Base-by-base conservation (phyloP, 1,140 invertebrate genomes). In the Drosophila tristis region DNA sequence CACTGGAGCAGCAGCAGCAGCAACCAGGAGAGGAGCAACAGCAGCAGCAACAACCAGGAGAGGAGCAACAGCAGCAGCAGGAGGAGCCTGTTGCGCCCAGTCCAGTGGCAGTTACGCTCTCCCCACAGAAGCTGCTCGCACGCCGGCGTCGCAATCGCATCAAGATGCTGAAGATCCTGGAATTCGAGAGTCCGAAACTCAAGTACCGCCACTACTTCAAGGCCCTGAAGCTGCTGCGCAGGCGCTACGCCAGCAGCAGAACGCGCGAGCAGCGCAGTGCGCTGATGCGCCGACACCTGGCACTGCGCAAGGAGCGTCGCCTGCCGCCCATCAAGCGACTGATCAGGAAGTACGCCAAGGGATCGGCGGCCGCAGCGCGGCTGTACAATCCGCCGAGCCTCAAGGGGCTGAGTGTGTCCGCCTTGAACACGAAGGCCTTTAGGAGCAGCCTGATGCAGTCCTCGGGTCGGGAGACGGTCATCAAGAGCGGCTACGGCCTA, bases 171-270 rank as follows among this genome's bases (percentile, higher is more conserved):
- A 76, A 90, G 43, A 86, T 90, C 8, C 65, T 90, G 5, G 76
- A 77, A 11, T 90, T 90, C 5, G 86, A 90, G 63, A 89, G 84
- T 53, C 84, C 84, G 2, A 85, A 74, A 42, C 60, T 77, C 16
- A 90, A 90, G 59, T 84, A 89, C 54, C 67, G 80, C 0, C 78
- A 77, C 43, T 90, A 89, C 26, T 90, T 90, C 25, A 81, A 68
- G 7, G 42, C 67, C 4, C 25, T 87, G 25, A 74, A 89, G 45
- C 50, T 71, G 2, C 25, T 90, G 7, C 61, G 76, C 0, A 63
- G 59, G 2, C 20, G 53, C 0, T 66, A 35, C 35, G 82, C 82
- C 5, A 48, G 39, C 13, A 50, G 58, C 13, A 39, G 62, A 5
- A 20, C 31, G 9, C 42, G 84, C 0, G n/a, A 72, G 31, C 56